Evolutionary conservation across 2,113 vertebrate species (phyloP).

Genomic region (Gila orcuttii): DNA sequence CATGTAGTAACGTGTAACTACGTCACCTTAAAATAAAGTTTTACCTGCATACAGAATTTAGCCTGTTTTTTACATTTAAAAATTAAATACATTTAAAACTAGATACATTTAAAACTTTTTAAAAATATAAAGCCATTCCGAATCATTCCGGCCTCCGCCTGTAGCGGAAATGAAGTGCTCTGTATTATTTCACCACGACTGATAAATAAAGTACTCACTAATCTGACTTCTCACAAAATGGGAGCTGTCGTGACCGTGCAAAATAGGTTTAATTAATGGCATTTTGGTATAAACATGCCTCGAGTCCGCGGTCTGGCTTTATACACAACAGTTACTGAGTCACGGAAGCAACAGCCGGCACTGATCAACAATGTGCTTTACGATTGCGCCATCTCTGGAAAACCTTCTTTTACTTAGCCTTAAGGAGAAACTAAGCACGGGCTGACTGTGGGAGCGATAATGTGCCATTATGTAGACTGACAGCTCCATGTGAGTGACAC

Average conservation of each 20-base stretch:
- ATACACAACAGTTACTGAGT: conserved; percentile 29
- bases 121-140: background rate
- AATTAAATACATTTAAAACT: background rate
- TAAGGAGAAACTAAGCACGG: background rate
- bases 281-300: conserved; percentile 37
- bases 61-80: conserved; percentile 3
- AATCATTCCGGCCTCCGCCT: background rate
- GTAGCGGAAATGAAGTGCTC: background rate
- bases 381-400: conserved; percentile 20
- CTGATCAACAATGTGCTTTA: conserved; percentile 15
- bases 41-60: background rate
- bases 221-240: conserved; percentile 45
- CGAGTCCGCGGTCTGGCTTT: conserved; percentile 31
- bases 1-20: too few relatives aligned
- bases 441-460: conserved; percentile 1
- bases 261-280: conserved; percentile 40
- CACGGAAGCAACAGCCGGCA: conserved; percentile 33
- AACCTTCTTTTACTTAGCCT: conserved; percentile 27
- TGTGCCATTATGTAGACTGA: background rate
- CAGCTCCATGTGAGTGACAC: background rate
- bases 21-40: too few relatives aligned
- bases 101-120: background rate
- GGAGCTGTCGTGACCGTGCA: conserved; percentile 22
- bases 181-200: conserved; percentile 1
- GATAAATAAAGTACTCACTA: conserved; percentile 40